A percentile compares a stretch with the other conserved stretches of the same genome.
phyloP scores from a whole-genome alignment of 2,888 invertebrate genomes.

The Barypeithes pellucidus region DNA sequence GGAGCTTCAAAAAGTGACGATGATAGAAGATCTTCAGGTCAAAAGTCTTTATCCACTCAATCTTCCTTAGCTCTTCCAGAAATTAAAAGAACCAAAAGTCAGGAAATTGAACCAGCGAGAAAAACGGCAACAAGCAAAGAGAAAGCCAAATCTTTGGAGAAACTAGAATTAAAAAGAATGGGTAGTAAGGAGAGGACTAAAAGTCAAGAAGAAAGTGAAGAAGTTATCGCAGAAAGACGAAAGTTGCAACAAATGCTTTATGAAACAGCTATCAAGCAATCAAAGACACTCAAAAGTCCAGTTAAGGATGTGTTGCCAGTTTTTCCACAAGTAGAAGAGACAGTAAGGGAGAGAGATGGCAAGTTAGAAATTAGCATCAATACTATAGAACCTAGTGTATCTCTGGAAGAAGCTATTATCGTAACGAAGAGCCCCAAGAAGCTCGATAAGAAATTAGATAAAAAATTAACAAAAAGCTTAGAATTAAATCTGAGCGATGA shows the following conservation, averaged over 20 bases:
- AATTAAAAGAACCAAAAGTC: constrained; percentile 76
- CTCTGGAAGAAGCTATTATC: constrained; percentile 80
- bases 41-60: constrained; percentile 68
- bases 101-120: constrained; percentile 75
- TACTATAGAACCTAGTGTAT: constrained; percentile 71
- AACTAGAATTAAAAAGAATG: constrained; percentile 75
- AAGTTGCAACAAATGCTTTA: constrained; percentile 84
- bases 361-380: constrained; percentile 84
- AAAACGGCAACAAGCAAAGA: constrained; percentile 72
- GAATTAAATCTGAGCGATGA: constrained; percentile 75
- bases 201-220: constrained; percentile 83
- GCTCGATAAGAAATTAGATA: constrained; percentile 74
- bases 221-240: constrained; percentile 79
- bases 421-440: constrained; percentile 85
- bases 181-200: constrained; percentile 79
- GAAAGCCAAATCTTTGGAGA: constrained; percentile 80
- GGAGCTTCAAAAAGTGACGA: constrained; percentile 52
- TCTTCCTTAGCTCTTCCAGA: constrained; percentile 63
- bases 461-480: constrained; percentile 76
- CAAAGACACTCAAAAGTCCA: constrained; percentile 82
- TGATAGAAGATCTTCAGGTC: constrained; percentile 65
- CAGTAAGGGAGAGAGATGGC: constrained; percentile 81
- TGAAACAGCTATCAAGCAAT: constrained; percentile 83
- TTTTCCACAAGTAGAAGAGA: constrained; percentile 83
- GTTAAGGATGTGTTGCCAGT: constrained; percentile 82